A percentile compares a stretch with the other conserved stretches of the same genome.
phyloP scores from a whole-genome alignment of 2,888 invertebrate species.

The Sicus ferrugineus region DNA sequence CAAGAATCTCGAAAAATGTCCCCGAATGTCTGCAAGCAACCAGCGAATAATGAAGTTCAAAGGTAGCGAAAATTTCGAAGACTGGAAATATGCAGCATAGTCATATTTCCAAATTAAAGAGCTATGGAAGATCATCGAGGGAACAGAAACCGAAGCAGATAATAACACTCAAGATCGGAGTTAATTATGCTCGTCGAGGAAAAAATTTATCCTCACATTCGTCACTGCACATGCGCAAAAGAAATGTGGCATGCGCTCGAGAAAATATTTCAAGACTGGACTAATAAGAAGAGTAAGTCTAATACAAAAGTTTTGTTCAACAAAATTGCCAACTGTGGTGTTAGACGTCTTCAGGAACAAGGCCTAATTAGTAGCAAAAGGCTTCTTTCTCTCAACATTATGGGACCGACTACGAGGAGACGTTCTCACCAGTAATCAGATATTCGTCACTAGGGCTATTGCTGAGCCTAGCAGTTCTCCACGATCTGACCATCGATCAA shows the following conservation, averaged over 20 bases:
- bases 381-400: neutral
- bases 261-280: neutral
- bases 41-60: conserved; percentile 20
- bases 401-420: neutral
- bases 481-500: neutral
- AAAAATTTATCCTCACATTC: conserved; percentile 23
- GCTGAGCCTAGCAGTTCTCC: neutral
- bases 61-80: conserved; percentile 32
- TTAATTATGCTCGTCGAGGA: conserved; percentile 22
- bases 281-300: neutral
- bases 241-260: neutral
- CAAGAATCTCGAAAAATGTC: no score
- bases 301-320: neutral
- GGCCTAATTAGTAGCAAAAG: neutral
- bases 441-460: neutral
- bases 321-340: neutral
- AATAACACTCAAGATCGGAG: conserved; percentile 25
- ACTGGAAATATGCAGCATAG: conserved; percentile 31
- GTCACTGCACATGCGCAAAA: neutral
- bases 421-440: neutral
- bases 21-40: conserved; percentile 1
- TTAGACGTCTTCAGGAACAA: neutral
- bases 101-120: conserved; percentile 32
- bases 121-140: conserved; percentile 27
- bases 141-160: conserved; percentile 20